Evolutionary conservation across 2,888 invertebrate genomes (phyloP).

Genomic region (Sesia bembeciformis): DNA sequence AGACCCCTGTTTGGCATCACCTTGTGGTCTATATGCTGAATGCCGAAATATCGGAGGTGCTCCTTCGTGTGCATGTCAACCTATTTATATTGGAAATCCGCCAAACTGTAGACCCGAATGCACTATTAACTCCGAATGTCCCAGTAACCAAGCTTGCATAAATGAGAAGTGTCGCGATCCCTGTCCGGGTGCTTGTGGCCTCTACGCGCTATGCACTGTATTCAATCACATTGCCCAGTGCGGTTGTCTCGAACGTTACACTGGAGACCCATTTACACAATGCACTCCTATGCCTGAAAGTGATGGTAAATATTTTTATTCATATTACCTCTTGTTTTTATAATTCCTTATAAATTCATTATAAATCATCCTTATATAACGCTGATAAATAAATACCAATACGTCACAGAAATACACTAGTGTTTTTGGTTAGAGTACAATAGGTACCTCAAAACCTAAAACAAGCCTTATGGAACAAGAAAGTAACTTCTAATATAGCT

Average conservation of each 20-base stretch:
- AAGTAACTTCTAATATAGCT: no score
- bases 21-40: constrained; percentile 78
- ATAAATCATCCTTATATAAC: neutral
- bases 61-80: constrained; percentile 76
- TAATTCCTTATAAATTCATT: neutral
- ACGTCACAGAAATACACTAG: neutral
- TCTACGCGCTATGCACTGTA: constrained; percentile 72
- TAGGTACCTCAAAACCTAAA: no score
- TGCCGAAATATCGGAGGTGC: constrained; percentile 73
- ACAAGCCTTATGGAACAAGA: no score
- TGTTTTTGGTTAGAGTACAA: no score
- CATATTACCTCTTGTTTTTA: constrained; percentile 1
- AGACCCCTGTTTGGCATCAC: constrained; percentile 80
- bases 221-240: constrained; percentile 79
- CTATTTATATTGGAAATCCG: constrained; percentile 76
- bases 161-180: constrained; percentile 79
- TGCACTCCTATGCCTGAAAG: constrained; percentile 41
- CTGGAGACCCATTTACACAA: constrained; percentile 76
- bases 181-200: constrained; percentile 79
- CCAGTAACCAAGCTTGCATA: constrained; percentile 78
- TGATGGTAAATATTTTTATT: constrained; percentile 32
- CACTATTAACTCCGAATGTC: constrained; percentile 80
- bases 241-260: constrained; percentile 69
- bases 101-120: constrained; percentile 82
- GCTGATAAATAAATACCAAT: neutral